Evolutionary conservation across 2,888 invertebrate species (phyloP).

Genomic region (Mimumesa dahlbomi): DNA sequence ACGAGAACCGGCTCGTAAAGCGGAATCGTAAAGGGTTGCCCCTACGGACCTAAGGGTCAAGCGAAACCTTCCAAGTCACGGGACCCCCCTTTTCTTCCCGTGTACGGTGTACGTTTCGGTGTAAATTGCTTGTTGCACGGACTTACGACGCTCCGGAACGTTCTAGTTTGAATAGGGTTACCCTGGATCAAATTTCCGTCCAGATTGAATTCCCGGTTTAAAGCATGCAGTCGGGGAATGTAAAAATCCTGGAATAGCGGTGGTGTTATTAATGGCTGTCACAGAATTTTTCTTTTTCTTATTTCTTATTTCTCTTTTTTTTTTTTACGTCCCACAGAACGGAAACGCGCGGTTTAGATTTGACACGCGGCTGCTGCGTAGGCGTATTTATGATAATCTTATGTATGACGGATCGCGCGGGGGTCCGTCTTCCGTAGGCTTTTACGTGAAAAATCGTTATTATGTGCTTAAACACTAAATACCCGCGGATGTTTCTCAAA

Average conservation of each 20-base stretch:
- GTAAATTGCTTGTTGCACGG: conserved; percentile 14
- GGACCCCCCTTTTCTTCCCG: background rate
- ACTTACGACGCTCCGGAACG: conserved; percentile 17
- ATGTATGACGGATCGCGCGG: conserved; percentile 35
- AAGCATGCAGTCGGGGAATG: no score
- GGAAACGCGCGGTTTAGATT: background rate
- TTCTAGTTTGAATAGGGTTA: conserved; percentile 32
- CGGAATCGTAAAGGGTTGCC: conserved; percentile 67
- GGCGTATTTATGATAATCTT: conserved; percentile 47
- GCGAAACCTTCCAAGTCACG: conserved; percentile 30
- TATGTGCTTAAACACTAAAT: background rate
- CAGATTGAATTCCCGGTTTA: no score
- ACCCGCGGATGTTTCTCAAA: conserved; percentile 3
- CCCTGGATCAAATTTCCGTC: conserved; percentile 9
- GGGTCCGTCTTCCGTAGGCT: background rate
- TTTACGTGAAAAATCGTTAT: conserved; percentile 14
- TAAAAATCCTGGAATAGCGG: background rate
- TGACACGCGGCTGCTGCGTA: conserved; percentile 1
- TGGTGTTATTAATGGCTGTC: background rate
- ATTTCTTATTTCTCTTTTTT: background rate
- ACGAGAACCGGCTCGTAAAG: conserved; percentile 66
- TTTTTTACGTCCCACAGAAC: background rate
- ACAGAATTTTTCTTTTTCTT: background rate
- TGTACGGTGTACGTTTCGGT: background rate
- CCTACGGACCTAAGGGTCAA: conserved; percentile 42